These are phyloP conservation scores for Microchrysa polita DNA, from an alignment of 2,888 invertebrate species.

Conservation along the genomic window DNA sequence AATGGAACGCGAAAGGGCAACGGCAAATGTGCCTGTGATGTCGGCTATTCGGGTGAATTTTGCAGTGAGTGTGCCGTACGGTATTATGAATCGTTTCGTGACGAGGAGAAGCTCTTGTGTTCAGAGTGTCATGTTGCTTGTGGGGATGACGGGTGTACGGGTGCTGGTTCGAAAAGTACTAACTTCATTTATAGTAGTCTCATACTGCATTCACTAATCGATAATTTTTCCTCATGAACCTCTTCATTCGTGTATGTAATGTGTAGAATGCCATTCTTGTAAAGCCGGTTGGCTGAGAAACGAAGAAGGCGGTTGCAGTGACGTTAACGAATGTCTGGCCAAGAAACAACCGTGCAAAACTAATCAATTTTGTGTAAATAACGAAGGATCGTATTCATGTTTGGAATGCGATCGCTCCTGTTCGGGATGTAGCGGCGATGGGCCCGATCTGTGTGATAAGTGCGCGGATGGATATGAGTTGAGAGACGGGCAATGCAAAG, in stretches of 20 bases:
- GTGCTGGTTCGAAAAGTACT: conserved; percentile 73
- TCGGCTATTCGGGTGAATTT: conserved; percentile 79
- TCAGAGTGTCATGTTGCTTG: conserved; percentile 84
- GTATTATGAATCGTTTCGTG: conserved; percentile 78
- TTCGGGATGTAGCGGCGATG: conserved; percentile 84
- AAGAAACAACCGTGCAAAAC: conserved; percentile 66
- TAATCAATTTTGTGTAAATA: conserved; percentile 87
- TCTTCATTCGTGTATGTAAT: not conserved
- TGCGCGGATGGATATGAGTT: conserved; percentile 80
- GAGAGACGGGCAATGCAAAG: conserved; percentile 80
- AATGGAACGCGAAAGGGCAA: conserved; percentile 92
- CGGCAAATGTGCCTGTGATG: conserved; percentile 87
- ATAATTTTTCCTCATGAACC: not conserved
- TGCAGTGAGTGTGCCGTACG: conserved; percentile 83
- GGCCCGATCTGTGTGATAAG: conserved; percentile 87
- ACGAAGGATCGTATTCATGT: conserved; percentile 84
- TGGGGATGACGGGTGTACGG: conserved; percentile 74
- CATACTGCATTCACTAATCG: conserved; percentile 6
- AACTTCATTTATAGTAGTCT: not conserved
- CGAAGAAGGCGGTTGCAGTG: conserved; percentile 79
- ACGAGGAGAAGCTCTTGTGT: conserved; percentile 78
- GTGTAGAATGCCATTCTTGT: conserved; percentile 66
- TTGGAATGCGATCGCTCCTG: conserved; percentile 85
- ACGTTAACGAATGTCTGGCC: conserved; percentile 84
- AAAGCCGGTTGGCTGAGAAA: conserved; percentile 78